Evolutionary conservation across 2,113 vertebrate species (phyloP), one percentile per base, ranked within the genome.

Genomic region (Hypanus sabinus): DNA sequence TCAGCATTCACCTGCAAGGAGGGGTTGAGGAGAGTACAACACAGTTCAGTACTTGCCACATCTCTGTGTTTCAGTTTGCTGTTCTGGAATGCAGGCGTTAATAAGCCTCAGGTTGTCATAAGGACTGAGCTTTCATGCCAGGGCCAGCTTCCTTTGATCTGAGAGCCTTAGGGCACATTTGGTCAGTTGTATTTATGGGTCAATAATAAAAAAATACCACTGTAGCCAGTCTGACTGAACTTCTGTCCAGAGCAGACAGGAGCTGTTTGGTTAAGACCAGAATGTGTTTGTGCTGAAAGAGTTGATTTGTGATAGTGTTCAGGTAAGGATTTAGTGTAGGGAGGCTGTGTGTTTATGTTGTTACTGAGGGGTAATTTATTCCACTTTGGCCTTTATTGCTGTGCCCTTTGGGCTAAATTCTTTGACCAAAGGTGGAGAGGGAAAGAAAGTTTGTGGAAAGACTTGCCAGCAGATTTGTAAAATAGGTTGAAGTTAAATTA

Each of bases 191-290:
- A 90, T 9, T 90, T 62, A 90, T 90, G 85, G 85, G 85, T 90
- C 85, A 65, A 33, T 90, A 65, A 90, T 90, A n/a, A 90, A 90
- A 79, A 90, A 90, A 90, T 65, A 90, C 62, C 85, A 68, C 33
- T 90, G 60, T 60, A 68, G 85, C n/a, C 85, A 20, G 60, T 90
- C 85, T 90, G 85, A 65, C 85, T 90, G 60, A 65, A 90, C 57
- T 30, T 88, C 62, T 88, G 85, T 62, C 24, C 3, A 88, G 12
- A 65, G 60, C 60, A 33, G 85, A 65, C 60, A 65, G 60, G 60
- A 33, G n/a, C 57, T 90, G 60, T 90, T 87, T 77, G 93, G 73
- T 76, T 94, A 60, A 80, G 77, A 62, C 36, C 46, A 77, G 38
- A 77, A 80, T 20, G 93, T 76, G 73, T n/a, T 77, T 77, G 93